Conservation (phyloP, 1,140 invertebrate species). For the Camponotus pennsylvanicus region DNA sequence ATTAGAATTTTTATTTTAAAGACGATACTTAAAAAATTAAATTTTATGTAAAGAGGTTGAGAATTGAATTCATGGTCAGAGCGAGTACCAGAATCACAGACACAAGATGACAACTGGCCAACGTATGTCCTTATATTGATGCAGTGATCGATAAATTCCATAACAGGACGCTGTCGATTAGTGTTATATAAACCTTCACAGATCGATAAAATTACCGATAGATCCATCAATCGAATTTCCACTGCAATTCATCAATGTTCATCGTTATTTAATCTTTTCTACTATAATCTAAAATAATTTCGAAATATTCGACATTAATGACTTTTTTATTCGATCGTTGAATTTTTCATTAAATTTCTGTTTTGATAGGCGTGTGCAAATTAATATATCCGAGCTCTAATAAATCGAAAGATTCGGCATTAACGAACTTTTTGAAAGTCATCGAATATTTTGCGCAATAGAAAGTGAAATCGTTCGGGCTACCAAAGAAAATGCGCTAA, state of each 20-base stretch:
- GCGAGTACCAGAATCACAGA: constrained; percentile 53
- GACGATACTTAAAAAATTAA: constrained; percentile 52
- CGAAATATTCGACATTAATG: background rate
- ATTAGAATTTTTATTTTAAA: background rate
- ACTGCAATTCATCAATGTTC: constrained; percentile 7
- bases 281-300: constrained; percentile 7
- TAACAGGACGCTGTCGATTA: constrained; percentile 73
- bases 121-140: constrained; percentile 80
- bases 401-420: background rate
- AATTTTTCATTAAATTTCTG: constrained; percentile 7
- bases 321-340: background rate
- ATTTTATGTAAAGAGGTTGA: constrained; percentile 76
- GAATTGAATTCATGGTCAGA: constrained; percentile 79
- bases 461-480: constrained; percentile 5
- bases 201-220: constrained; percentile 67
- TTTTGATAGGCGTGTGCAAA: background rate
- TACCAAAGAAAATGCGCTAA: constrained; percentile 18
- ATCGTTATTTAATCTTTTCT: background rate
- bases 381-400: background rate
- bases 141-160: constrained; percentile 79
- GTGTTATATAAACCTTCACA: constrained; percentile 78
- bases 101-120: constrained; percentile 74
- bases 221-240: constrained; percentile 66
- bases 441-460: background rate
- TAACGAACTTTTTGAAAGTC: constrained; percentile 16